Evolutionary conservation across 2,888 invertebrate genomes (phyloP), one percentile per base, ranked within the genome.

Genomic region (Ellobium chinense): DNA sequence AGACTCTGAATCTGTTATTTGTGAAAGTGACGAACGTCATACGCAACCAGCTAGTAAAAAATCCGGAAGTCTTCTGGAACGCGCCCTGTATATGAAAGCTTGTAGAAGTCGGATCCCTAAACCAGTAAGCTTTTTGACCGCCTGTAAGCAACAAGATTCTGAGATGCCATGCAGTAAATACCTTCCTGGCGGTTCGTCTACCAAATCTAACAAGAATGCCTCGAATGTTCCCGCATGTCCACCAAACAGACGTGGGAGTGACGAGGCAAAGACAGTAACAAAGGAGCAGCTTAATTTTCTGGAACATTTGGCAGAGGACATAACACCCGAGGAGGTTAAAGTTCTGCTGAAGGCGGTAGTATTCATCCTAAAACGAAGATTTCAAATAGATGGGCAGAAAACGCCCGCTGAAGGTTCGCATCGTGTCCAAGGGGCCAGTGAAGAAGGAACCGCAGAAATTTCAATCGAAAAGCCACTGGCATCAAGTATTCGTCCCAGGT

Each of bases 291-390:
- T 34, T 2, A 34, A 54, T 5, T 54, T 70, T 7, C 24, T 70
- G 12, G 54, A 58, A 21, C 70, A 56, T n/a, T 34, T 70, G 12
- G 56, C 70, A 46, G 56, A 31, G 0, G 70, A 70, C 39, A 70
- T 70, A 34, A 70, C 70, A 0, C 34, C 31, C 1, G 56, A 58
- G 1, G 70, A 70, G 70, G 5, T 70, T 21, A 4, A 34, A 7
- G 34, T 31, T 54, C 31, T 70, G 34, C 7, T 70, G 56, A 70
- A 70, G 21, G 54, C 56, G 9, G 4, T 70, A 18, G 7, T 70
- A 34, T 31, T 31, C 0, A 56, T 70, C n/a, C 34, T 34, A 34
- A 34, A 70, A n/a, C 56, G 34, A n/a, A 56, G 70, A 34, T 34
- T 46, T 7, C 7, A 46, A 18, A 12, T 18, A 46, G 46, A 46